These are phyloP conservation scores for Dicerorhinus sumatrensis DNA, from an alignment of 2,113 vertebrate genomes.

Conservation along the genomic window DNA sequence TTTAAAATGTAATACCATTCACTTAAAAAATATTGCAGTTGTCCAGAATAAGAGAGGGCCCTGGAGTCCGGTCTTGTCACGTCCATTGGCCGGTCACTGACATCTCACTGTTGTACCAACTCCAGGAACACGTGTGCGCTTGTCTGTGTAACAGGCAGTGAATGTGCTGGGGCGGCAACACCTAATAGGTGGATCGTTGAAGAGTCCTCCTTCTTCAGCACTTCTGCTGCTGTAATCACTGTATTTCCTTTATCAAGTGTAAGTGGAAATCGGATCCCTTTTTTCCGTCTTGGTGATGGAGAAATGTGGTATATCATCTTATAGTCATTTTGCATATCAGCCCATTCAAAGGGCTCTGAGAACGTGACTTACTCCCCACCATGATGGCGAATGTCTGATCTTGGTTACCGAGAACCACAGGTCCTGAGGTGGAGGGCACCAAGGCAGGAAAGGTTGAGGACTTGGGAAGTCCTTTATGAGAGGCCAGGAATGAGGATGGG, in stretches of 20 bases:
- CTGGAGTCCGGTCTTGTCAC: neutral
- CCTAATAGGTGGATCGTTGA: neutral
- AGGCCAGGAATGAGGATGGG: neutral
- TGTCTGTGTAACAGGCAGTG: neutral
- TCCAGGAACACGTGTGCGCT: neutral
- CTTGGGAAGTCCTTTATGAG: neutral
- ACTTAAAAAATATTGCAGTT: neutral
- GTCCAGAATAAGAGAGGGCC: neutral
- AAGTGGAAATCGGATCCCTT: neutral
- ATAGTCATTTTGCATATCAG: neutral
- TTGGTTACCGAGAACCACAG: neutral
- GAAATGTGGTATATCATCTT: conserved; percentile 15
- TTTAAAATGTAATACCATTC: conserved; percentile 19
- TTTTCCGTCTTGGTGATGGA: neutral
- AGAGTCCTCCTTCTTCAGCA: neutral
- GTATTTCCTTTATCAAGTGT: neutral
- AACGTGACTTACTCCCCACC: neutral
- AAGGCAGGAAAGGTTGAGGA: neutral
- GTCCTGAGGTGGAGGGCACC: neutral
- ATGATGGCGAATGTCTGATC: neutral
- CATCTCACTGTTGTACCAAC: neutral
- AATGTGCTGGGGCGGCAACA: too few species aligned
- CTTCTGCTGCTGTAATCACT: neutral
- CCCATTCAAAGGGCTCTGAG: neutral
- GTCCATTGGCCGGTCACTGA: neutral